Conservation (phyloP, 2,888 invertebrate species). For the Malacosoma neustria region DNA sequence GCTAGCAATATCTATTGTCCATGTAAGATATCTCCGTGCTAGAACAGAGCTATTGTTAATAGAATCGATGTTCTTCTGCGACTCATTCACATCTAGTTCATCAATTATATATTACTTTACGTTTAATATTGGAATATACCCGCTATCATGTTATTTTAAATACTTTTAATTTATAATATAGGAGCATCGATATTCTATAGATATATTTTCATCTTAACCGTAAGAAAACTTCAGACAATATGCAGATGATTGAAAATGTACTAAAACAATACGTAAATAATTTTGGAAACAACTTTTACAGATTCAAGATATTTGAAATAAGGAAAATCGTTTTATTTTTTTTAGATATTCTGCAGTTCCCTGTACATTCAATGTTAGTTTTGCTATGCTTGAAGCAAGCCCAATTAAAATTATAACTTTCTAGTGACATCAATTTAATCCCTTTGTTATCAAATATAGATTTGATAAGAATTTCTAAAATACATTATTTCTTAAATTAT, state of each 20-base stretch:
- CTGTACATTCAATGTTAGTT: neutral
- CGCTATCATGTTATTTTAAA: constrained; percentile 22
- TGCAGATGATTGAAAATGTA: neutral
- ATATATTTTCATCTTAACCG: constrained; percentile 2
- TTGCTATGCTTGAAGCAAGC: neutral
- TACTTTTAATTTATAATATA: constrained; percentile 8
- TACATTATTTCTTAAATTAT: too few species aligned
- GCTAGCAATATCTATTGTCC: too few species aligned
- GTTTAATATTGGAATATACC: constrained; percentile 18
- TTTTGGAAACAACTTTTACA: neutral
- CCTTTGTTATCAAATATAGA: too few species aligned
- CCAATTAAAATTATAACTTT: too few species aligned
- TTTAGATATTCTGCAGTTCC: neutral
- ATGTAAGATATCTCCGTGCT: too few species aligned
- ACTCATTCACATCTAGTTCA: constrained; percentile 39
- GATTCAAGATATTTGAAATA: neutral
- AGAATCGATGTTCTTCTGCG: constrained; percentile 60
- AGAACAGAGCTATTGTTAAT: constrained; percentile 41
- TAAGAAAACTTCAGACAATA: neutral
- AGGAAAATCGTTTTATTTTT: neutral
- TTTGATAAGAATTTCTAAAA: too few species aligned
- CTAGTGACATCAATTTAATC: too few species aligned
- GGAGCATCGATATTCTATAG: constrained; percentile 6
- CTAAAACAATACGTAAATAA: neutral
- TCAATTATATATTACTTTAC: constrained; percentile 33